These are phyloP conservation scores for Cerastoderma edule DNA, from an alignment of 2,888 invertebrate genomes.

Conservation along the genomic window DNA sequence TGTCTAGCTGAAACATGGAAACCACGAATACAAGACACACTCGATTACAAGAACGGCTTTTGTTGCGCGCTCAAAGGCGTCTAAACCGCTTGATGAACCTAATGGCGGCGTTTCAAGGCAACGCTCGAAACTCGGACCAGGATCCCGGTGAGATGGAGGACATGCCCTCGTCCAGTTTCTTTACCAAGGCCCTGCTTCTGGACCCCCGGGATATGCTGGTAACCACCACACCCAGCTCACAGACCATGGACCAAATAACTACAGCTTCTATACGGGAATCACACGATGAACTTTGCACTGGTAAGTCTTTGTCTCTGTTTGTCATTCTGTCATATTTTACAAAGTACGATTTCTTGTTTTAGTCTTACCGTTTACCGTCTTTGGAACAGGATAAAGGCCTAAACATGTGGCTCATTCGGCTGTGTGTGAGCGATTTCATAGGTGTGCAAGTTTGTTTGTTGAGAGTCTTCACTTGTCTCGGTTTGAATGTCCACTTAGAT, in stretches of 20 bases:
- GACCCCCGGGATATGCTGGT: not conserved
- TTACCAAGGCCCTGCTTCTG: not conserved
- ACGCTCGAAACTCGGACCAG: constrained; percentile 5
- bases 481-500: too few relatives aligned
- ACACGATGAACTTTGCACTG: constrained; percentile 9
- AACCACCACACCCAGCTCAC: not conserved
- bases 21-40: not conserved
- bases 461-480: too few relatives aligned
- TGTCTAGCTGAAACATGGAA: constrained; percentile 3
- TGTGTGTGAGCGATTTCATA: too few relatives aligned
- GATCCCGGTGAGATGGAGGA: constrained; percentile 17
- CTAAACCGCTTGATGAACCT: constrained; percentile 16
- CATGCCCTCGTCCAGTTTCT: not conserved
- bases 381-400: too few relatives aligned
- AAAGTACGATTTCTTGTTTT: too few relatives aligned
- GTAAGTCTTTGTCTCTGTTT: too few relatives aligned
- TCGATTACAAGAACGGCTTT: constrained; percentile 9
- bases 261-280: not conserved
- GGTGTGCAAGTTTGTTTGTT: too few relatives aligned
- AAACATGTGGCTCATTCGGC: too few relatives aligned
- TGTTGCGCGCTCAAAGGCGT: constrained; percentile 9
- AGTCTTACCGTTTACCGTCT: too few relatives aligned
- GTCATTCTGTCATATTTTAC: too few relatives aligned
- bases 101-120: not conserved
- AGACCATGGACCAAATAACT: not conserved